Evolutionary conservation across 2,888 invertebrate genomes (phyloP), one percentile per base, ranked within the genome.

Genomic region (Ornithoptera alexandrae): DNA sequence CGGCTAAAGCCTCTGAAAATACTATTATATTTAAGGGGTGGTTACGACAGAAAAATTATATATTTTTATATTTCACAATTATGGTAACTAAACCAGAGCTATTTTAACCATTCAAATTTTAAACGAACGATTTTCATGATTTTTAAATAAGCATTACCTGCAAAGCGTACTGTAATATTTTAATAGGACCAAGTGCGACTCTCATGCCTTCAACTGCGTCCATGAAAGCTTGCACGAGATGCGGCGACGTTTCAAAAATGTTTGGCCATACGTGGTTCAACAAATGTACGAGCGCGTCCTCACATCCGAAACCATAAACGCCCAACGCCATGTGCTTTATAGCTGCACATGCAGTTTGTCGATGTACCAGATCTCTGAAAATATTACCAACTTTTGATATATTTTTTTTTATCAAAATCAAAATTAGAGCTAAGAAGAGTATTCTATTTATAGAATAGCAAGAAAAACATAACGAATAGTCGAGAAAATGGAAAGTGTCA

Each of bases 241-340:
- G 99, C 20, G 99, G 99, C 18, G 99, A 99, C 0, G 99, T 99
- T 93, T 99, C 99, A 84, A 99, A 99, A 76, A 99, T 98, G 87
- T 99, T 99, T 17, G 99, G 99, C 99, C 99, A 99, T 36, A 99
- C 99, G 85, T 99, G 98, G 90, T 99, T 99, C 72, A 99, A 92
- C 62, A 99, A 93, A 93, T 99, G 99, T 59, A 98, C 95, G 7
- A 99, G 93, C 0, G 99, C 99, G 86, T 99, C 99, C 87, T 99
- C 99, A 86, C 99, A 99, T 1, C 99, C 99, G 86, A 99, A 99
- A 3, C 99, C 99, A 82, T 97, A 98, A 39, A 99, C 99, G 15
- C 99, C 99, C 22, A 99, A 93, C 0, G 99, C 97, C 97, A 99
- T 98, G 89, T 99, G 99, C 82, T 99, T 99, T 74, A 99, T 98